Evolutionary conservation across 2,797 vertebrate species (phyloP).

Genomic region (Adelosebastes latens): DNA sequence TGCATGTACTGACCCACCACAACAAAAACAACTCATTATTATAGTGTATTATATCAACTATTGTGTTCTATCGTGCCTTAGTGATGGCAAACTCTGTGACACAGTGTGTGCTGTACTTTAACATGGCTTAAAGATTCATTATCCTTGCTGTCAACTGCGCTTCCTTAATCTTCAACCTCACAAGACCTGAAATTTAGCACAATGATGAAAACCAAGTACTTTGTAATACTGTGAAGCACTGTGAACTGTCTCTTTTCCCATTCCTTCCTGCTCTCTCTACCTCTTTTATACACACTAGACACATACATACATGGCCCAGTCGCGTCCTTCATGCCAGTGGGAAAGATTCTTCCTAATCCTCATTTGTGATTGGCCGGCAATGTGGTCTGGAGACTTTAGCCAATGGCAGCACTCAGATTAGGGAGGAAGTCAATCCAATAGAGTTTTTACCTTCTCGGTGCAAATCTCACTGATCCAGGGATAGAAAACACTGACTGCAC

Average conservation of each 20-base stretch:
- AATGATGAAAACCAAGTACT: background rate
- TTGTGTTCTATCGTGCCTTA: background rate
- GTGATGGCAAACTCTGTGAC: conserved; percentile 28
- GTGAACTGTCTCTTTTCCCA: background rate
- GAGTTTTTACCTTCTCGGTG: conserved; percentile 55
- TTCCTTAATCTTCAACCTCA: conserved; percentile 51
- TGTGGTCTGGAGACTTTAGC: conserved; percentile 53
- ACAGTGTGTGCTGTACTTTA: conserved; percentile 24
- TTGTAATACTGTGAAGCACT: background rate
- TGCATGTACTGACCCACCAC: background rate
- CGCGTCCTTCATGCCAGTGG: conserved; percentile 2
- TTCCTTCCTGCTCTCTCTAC: background rate
- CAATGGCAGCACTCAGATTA: conserved; percentile 75
- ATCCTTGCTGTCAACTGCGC: conserved; percentile 27
- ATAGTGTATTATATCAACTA: background rate
- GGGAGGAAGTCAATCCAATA: conserved; percentile 79
- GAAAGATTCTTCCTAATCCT: conserved; percentile 63
- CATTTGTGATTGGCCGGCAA: conserved; percentile 63
- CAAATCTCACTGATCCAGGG: conserved; percentile 60
- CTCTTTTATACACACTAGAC: conserved; percentile 6
- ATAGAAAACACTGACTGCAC: conserved; percentile 43
- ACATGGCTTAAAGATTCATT: conserved; percentile 57
- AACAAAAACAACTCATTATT: background rate
- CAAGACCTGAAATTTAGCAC: conserved; percentile 9
- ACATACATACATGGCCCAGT: conserved; percentile 6